A percentile compares a stretch with the other conserved stretches of the same genome.
Evolutionary conservation across 1,140 invertebrate genomes (phyloP).

Genomic region (Procambarus clarkii): DNA sequence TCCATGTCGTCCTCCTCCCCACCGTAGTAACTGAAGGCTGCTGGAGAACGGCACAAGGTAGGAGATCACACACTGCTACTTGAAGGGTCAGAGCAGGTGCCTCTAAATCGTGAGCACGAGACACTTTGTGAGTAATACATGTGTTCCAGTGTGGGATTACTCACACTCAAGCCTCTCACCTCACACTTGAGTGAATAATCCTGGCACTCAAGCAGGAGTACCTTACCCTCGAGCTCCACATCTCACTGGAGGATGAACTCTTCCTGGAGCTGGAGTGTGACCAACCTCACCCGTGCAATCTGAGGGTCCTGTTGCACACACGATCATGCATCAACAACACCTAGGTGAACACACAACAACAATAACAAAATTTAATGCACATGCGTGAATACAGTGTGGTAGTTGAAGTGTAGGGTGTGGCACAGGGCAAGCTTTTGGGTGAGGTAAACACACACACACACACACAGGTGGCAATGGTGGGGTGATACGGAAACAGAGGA

Average conservation of each 20-base stretch:
- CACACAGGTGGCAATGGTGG: neutral
- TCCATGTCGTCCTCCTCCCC: conserved; percentile 67
- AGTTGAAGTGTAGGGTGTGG: neutral
- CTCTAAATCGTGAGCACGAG: neutral
- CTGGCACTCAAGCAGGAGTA: too few species aligned
- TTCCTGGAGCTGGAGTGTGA: neutral
- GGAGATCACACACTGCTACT: neutral
- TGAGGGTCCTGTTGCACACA: too few species aligned
- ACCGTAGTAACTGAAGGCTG: conserved; percentile 57
- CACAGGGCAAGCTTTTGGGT: neutral
- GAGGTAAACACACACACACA: neutral
- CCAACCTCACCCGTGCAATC: too few species aligned
- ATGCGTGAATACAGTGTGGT: neutral
- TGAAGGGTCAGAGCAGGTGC: neutral
- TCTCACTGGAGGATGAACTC: neutral
- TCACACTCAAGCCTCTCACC: neutral
- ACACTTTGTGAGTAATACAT: neutral
- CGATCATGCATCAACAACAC: neutral
- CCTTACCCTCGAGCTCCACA: neutral
- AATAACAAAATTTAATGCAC: neutral
- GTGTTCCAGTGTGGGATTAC: neutral
- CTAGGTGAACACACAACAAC: neutral
- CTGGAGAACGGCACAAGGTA: neutral
- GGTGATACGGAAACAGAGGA: neutral
- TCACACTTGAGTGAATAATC: neutral